These are phyloP conservation scores for Phoenicopterus ruber DNA, from an alignment of 2,113 vertebrate species.

Conservation along the genomic window DNA sequence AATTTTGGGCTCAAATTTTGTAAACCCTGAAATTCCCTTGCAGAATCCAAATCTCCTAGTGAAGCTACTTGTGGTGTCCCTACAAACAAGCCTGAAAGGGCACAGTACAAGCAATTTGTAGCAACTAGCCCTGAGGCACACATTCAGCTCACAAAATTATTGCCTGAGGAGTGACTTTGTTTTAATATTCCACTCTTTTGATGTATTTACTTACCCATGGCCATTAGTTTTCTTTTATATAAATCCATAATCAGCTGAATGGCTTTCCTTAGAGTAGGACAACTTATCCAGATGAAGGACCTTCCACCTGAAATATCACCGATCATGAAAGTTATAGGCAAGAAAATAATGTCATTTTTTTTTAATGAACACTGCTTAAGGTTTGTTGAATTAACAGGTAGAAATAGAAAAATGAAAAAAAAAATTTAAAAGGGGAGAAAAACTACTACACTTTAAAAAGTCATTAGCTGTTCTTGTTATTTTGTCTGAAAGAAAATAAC, in stretches of 20 bases:
- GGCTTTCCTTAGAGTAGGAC: background rate
- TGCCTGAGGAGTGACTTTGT: background rate
- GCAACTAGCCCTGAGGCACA: background rate
- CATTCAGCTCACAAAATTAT: background rate
- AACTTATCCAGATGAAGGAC: background rate
- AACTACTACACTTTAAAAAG: background rate
- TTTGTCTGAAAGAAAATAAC: background rate
- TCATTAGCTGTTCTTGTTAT: background rate
- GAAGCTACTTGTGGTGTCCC: background rate
- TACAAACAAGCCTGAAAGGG: background rate
- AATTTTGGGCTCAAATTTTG: background rate
- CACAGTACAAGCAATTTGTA: background rate
- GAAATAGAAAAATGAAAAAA: background rate
- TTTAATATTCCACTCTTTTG: background rate
- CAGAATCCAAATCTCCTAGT: background rate
- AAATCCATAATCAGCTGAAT: background rate
- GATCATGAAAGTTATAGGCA: background rate
- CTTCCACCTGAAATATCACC: background rate
- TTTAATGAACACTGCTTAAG: background rate
- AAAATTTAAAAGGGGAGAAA: background rate
- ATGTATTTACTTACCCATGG: background rate
- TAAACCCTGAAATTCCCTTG: background rate
- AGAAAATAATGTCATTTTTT: background rate
- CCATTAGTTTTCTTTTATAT: background rate
- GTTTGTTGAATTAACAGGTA: background rate